Base-by-base conservation (phyloP, 2,113 vertebrate genomes). In the Callocephalon fimbriatum region DNA sequence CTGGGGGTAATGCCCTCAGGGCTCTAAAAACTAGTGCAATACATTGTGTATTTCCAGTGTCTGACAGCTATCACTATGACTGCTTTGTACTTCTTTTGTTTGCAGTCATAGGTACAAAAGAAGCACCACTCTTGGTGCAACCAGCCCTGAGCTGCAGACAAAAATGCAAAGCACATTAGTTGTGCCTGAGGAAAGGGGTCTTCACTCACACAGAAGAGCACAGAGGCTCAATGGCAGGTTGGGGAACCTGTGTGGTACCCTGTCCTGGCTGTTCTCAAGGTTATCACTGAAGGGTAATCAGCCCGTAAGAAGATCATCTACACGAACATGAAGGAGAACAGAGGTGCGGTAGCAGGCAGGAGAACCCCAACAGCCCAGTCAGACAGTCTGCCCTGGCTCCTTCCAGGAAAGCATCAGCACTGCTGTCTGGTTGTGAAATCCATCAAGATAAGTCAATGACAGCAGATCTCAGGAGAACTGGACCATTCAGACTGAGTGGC, bases 11-110 rank as follows among this genome's bases (percentile, higher is more conserved):
- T 54, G 19, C 6, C 20, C 23, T 51, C 37, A 82, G 23, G 12
- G 63, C 15, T 10, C 56, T 63, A 29, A 63, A 76, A 82, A 21
- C 2, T 15, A 51, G 13, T 22, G 13, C 13, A 65, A 38, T 10
- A 29, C 13, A 12, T 38, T 19, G 6, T 62, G 17, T 54, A 18
- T 58, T 65, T 76, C 56, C 13, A 58, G 27, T 9, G 44, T 27
- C 47, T 54, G 47, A 23, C 38, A 61, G 45, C 0, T 3, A 48
- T 42, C 0, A 0, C 10, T 75, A 8, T 38, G 32, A 58, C 12
- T 38, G 7, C 12, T 68, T 86, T 68, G 22, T 10, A 29, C 44
- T 56, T 84, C 18, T 62, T 68, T 56, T 13, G 10, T 71, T 56
- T 75, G 42, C 22, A 63, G 13, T 21, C 9, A 15, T 27, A n/a